phyloP scores from a whole-genome alignment of 2,113 vertebrate genomes.

The Gobiocypris rarus region DNA sequence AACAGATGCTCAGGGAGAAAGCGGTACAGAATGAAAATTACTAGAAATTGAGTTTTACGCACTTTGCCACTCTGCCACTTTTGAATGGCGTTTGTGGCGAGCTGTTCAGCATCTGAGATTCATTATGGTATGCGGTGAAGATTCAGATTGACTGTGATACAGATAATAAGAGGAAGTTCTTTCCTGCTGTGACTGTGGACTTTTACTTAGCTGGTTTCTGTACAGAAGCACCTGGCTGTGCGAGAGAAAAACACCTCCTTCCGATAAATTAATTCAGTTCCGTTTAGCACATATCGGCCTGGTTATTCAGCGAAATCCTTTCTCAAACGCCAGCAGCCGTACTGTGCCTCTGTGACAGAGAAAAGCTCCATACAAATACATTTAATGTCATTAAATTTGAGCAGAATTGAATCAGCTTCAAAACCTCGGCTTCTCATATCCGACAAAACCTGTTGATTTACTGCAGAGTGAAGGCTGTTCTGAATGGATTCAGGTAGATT shows the following conservation, averaged over 20 bases:
- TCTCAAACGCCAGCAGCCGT: background rate
- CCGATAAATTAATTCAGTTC: slow-evolving; percentile 25
- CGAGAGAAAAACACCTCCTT: slow-evolving; percentile 15
- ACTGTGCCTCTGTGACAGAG: slow-evolving; percentile 14
- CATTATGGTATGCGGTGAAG: background rate
- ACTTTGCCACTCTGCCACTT: slow-evolving; percentile 17
- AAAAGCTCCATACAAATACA: background rate
- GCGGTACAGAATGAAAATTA: background rate
- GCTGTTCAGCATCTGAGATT: background rate
- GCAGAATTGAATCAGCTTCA: slow-evolving; percentile 17
- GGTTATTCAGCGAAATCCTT: slow-evolving; percentile 39
- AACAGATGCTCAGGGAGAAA: slow-evolving; percentile 25
- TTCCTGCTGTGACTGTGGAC: slow-evolving; percentile 22
- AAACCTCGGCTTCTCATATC: slow-evolving; percentile 1
- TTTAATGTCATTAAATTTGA: slow-evolving; percentile 42
- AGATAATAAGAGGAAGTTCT: background rate
- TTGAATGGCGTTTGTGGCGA: background rate
- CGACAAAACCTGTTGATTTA: background rate
- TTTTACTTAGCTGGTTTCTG: slow-evolving; percentile 8
- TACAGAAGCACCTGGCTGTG: slow-evolving; percentile 7
- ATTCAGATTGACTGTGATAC: slow-evolving; percentile 24
- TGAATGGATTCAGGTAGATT: slow-evolving; percentile 3
- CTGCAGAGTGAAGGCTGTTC: background rate
- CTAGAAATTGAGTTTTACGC: slow-evolving; percentile 4
- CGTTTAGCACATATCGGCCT: slow-evolving; percentile 11